phyloP scores from a whole-genome alignment of 2,113 vertebrate genomes.

The Sapajus apella region DNA sequence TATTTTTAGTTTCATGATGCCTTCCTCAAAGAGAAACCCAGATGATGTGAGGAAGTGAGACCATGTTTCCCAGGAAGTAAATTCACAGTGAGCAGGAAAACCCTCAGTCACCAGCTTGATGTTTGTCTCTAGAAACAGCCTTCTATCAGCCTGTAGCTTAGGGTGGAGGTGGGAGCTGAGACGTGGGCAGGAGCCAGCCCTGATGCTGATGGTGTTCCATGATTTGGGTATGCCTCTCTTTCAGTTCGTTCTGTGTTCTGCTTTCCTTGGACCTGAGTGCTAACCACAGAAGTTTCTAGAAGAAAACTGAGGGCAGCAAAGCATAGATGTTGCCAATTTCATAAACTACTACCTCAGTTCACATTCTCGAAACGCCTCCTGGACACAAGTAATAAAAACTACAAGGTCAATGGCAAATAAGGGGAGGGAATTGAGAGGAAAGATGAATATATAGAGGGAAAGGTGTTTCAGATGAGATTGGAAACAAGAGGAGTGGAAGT shows the following conservation, averaged over 20 bases:
- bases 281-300: constrained; percentile 81
- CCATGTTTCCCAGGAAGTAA: constrained; percentile 38
- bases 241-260: constrained; percentile 57
- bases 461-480: constrained; percentile 26
- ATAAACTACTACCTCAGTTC: constrained; percentile 70
- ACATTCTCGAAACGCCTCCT: constrained; percentile 65
- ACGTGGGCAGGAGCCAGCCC: constrained; percentile 13
- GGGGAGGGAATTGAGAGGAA: not conserved
- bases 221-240: constrained; percentile 60
- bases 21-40: constrained; percentile 36
- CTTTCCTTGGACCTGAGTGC: constrained; percentile 73
- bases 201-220: constrained; percentile 39
- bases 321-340: constrained; percentile 62
- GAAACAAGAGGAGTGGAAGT: not conserved
- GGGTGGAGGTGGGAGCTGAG: constrained; percentile 6
- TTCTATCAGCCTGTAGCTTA: not conserved
- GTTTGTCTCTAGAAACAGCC: constrained; percentile 53
- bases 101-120: not conserved
- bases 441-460: constrained; percentile 18
- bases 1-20: constrained; percentile 45
- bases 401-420: constrained; percentile 18
- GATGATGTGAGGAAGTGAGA: constrained; percentile 33
- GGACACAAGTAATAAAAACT: constrained; percentile 49
- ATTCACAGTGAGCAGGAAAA: constrained; percentile 33
- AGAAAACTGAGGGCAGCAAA: constrained; percentile 68